These are phyloP conservation scores for Corythornis madagascariensis DNA, from an alignment of 2,113 vertebrate genomes.

Conservation along the genomic window DNA sequence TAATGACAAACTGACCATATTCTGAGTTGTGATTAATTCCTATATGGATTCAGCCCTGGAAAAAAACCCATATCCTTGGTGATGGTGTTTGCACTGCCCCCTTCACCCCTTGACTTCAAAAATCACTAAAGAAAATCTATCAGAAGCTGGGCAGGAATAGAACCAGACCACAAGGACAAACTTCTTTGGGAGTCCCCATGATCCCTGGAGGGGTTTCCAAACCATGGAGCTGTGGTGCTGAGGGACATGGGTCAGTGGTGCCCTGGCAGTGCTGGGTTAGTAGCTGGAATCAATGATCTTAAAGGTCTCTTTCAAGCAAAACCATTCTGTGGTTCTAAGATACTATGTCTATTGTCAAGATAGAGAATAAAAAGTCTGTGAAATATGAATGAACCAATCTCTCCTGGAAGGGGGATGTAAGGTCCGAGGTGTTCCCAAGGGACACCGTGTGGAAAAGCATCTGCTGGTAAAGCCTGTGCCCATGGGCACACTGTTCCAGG, in stretches of 20 bases:
- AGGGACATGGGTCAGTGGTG: too few relatives aligned
- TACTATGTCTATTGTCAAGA: neutral
- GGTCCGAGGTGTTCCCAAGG: neutral
- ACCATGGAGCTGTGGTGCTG: too few relatives aligned
- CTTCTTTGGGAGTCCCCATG: too few relatives aligned
- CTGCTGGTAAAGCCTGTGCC: neutral
- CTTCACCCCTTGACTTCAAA: neutral
- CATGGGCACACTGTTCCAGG: neutral
- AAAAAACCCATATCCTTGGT: neutral
- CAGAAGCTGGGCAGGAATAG: neutral
- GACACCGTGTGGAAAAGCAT: neutral
- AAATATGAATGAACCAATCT: neutral
- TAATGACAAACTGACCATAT: neutral
- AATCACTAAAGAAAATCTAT: neutral
- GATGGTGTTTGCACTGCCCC: rapidly evolving
- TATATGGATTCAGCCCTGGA: neutral
- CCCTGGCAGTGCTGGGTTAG: too few relatives aligned
- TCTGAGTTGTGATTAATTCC: neutral
- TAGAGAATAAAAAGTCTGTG: neutral
- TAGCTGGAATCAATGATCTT: neutral
- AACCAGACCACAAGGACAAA: too few relatives aligned
- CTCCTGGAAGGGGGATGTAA: rapidly evolving
- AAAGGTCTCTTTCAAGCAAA: neutral
- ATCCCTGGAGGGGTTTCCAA: too few relatives aligned
- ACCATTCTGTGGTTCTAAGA: neutral